phyloP scores from a whole-genome alignment of 2,888 invertebrate species.

The Stenoptilia bipunctidactyla region DNA sequence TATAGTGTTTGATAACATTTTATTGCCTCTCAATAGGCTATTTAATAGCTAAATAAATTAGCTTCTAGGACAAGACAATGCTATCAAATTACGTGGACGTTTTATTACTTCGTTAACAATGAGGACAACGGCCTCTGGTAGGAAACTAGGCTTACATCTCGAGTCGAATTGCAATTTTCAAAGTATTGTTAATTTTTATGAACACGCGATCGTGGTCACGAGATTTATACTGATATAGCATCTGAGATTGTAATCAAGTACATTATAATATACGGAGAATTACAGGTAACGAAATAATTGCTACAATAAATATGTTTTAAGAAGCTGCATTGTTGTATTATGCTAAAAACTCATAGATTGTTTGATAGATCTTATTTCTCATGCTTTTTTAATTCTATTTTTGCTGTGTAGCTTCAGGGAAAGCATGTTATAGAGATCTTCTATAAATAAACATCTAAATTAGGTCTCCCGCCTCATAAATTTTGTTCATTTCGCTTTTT shows the following conservation, averaged over 20 bases:
- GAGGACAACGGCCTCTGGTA: conserved; percentile 21
- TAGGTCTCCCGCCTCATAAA: too few species aligned
- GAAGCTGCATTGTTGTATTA: too few species aligned
- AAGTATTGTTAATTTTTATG: conserved; percentile 19
- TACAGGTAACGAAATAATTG: background rate
- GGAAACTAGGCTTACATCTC: conserved; percentile 20
- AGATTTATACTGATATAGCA: conserved; percentile 6
- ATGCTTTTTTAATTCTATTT: too few species aligned
- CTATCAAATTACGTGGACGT: conserved; percentile 10
- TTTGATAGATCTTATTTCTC: too few species aligned
- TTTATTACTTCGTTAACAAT: conserved; percentile 11
- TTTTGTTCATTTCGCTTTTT: too few species aligned
- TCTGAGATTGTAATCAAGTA: background rate
- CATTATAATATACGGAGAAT: background rate
- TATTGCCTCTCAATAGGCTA: too few species aligned
- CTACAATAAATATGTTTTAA: too few species aligned
- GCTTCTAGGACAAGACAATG: conserved; percentile 1
- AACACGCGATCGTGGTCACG: conserved; percentile 21
- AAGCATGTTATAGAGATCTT: too few species aligned
- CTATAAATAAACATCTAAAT: too few species aligned
- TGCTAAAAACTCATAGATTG: too few species aligned
- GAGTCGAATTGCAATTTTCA: conserved; percentile 22
- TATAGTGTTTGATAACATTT: too few species aligned
- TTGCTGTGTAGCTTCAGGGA: too few species aligned
- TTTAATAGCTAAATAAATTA: background rate